Evolutionary conservation across 2,888 invertebrate species (phyloP).

Genomic region (Xestia c-nigrum): DNA sequence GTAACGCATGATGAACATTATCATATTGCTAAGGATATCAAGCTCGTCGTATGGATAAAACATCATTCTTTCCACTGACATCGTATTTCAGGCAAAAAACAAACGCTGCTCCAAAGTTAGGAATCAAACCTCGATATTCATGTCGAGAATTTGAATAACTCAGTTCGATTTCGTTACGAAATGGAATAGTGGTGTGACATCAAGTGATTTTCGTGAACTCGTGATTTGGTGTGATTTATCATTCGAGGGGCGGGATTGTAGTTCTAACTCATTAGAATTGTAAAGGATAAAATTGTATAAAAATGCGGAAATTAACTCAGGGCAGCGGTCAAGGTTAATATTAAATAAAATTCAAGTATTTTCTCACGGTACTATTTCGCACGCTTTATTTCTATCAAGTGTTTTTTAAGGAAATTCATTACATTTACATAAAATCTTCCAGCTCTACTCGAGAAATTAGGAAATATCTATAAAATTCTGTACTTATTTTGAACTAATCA

Average conservation of each 20-base stretch:
- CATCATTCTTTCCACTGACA: conserved; percentile 50
- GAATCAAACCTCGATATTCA: conserved; percentile 30
- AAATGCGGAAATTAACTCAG: conserved; percentile 27
- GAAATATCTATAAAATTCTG: background rate
- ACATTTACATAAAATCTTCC: background rate
- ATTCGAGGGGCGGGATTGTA: conserved; percentile 7
- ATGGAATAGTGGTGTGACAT: conserved; percentile 34
- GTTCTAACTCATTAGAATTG: conserved; percentile 5
- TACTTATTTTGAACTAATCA: conserved; percentile 44
- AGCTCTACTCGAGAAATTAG: conserved; percentile 1
- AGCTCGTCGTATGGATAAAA: conserved; percentile 45
- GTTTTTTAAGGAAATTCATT: background rate
- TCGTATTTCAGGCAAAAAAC: conserved; percentile 31
- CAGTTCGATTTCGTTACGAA: conserved; percentile 9
- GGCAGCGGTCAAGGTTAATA: conserved; percentile 30
- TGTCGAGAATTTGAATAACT: conserved; percentile 37
- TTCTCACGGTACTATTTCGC: conserved; percentile 39
- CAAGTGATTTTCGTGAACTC: background rate
- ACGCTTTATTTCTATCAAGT: conserved; percentile 24
- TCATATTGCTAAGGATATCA: conserved; percentile 54
- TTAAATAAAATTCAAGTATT: conserved; percentile 19
- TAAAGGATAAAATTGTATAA: conserved; percentile 12
- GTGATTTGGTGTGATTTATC: background rate
- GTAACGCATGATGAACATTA: conserved; percentile 42
- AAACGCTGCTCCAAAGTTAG: conserved; percentile 16